A percentile compares a stretch with the other conserved stretches of the same genome.
phyloP scores from a whole-genome alignment of 2,797 vertebrate genomes.

The Pempheris klunzingeri region DNA sequence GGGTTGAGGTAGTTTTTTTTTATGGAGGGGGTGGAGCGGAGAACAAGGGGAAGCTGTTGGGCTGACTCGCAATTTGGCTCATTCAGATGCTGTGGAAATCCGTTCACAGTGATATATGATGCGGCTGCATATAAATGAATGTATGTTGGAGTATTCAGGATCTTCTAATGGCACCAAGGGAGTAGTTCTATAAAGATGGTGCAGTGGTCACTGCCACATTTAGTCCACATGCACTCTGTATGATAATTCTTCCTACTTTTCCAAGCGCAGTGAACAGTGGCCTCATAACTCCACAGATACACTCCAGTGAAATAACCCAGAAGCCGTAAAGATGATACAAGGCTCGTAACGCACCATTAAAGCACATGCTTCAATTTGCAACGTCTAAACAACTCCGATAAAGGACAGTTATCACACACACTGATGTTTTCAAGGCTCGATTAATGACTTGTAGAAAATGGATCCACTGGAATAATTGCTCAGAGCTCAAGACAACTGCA shows the following conservation, averaged over 20 bases:
- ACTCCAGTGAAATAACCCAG: conserved; percentile 19
- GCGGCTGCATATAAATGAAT: not conserved
- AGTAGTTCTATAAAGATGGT: not conserved
- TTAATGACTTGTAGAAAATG: conserved; percentile 31
- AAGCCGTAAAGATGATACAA: conserved; percentile 23
- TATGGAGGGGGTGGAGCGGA: not conserved
- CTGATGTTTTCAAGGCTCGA: conserved; percentile 18
- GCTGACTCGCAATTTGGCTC: not conserved
- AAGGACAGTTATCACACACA: conserved; percentile 32
- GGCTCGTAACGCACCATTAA: conserved; percentile 22
- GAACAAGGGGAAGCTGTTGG: not conserved
- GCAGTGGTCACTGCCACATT: not conserved
- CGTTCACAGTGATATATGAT: not conserved
- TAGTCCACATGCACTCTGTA: not conserved
- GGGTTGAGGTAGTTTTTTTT: conserved; percentile 14
- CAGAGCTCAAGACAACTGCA: conserved; percentile 2
- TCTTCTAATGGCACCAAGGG: not conserved
- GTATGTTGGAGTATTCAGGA: not conserved
- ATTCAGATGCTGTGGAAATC: conserved; percentile 4
- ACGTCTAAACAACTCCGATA: conserved; percentile 28
- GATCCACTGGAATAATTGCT: conserved; percentile 31
- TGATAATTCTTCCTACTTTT: conserved; percentile 29
- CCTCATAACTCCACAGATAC: not conserved
- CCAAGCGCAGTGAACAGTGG: conserved; percentile 10
- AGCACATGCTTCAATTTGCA: conserved; percentile 26